Evolutionary conservation across 2,888 invertebrate species (phyloP), one percentile per base, ranked within the genome.

Genomic region (Acanthopleura granulata): DNA sequence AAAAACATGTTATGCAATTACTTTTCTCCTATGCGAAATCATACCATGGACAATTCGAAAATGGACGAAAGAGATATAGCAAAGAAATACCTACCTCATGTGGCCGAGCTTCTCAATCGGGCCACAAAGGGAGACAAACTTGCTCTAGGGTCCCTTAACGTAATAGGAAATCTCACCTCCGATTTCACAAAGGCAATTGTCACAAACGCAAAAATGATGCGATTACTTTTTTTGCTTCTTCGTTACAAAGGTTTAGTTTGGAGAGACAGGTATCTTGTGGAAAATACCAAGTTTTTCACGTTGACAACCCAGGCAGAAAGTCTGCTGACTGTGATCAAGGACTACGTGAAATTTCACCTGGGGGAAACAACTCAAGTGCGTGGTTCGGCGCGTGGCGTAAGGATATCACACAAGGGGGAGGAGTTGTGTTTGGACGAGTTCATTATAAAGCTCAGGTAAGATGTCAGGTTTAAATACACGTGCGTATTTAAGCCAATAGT

Each of bases 31-130:
- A 16, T 22, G 22, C 22, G 6, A 6, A 66, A 66, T 27, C 66
- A 66, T 27, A 25, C 25, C 29, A 66, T 1, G 18, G 66, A 66
- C 66, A 66, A 66, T 27, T 66, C 66, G 22, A 66, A 66, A 27
- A 27, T 27, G 6, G 66, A 66, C 22, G 29, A 66, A 66, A 27
- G 29, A 6, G 25, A 27, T 25, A 27, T 15, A 27, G 22, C 25
- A 6, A 25, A 16, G 6, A 22, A 27, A 27, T 66, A 66, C 66
- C 22, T 66, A 1, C 66, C 66, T 3, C 22, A 12, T 1, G 1
- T 27, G 16, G 18, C 16, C 16, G 22, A 22, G 3, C 29, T 22
- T 25, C 16, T 66, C 16, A 22, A 27, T 6, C 27, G 29, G 14
- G 29, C 66, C 6, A 22, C 57, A 18, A 22, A n/a, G 3, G 57